Base-by-base conservation (phyloP, 2,113 vertebrate species). In the Egretta garzetta region DNA sequence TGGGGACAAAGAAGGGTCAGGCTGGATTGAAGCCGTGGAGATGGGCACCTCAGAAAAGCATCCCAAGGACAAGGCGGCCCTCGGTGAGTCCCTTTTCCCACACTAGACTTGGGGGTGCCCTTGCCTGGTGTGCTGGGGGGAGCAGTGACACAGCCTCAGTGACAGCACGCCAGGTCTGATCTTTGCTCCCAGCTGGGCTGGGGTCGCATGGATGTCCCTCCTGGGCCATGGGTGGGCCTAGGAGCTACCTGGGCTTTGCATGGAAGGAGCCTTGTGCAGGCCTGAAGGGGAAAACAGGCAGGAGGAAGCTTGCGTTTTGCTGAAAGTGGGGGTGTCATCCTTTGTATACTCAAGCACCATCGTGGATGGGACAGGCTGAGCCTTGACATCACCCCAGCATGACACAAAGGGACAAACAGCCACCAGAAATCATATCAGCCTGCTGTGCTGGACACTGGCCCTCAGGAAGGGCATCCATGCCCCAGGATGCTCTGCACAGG, bases 381-480 rank as follows among this genome's bases (percentile, higher is more conserved):
- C 16, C 10, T 6, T 27, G 49, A 7, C 6, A 8, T 0, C 12
- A 43, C 6, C 30, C 50, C 1, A 0, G 58, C 23, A 14, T 0
- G 3, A 53, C 58, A 47, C n/a, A 32, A 79, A 49, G 59, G 37
- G 70, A 68, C 59, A 64, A 63, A 37, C 15, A 33, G 53, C n/a
- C 60, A 37, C 14, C 64, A 16, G 84, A 33, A 24, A 30, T 27
- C 33, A 72, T 23, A 22, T 9, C 6, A 9, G 20, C 22, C 45
- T 19, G 33, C 1, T 1, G 13, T 5, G 58, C 14, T 8, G 77
- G 63, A 27, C 3, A 1, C 6, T 9, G 6, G 12, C 11, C 14
- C 26, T 47, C 5, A 6, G 64, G 43, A 68, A 21, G 39, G 8
- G 63, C 47, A 50, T 10, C 19, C 26, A 12, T 0, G 7, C 4